phyloP scores from a whole-genome alignment of 2,888 invertebrate species.

The Folsomia manolachei region DNA sequence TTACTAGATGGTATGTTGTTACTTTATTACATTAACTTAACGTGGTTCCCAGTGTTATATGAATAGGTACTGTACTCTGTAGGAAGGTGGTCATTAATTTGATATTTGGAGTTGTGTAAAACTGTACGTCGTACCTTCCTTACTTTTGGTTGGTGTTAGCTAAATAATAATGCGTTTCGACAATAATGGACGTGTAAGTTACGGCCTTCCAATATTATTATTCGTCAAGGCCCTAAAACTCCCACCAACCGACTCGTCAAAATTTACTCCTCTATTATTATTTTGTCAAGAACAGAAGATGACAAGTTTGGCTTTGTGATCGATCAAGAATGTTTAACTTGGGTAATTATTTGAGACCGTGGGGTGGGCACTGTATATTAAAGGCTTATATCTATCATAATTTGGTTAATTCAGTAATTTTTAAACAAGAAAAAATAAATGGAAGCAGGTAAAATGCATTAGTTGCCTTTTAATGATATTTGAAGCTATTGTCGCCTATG shows the following conservation, averaged over 20 bases:
- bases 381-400: too few species aligned
- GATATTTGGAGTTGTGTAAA: not conserved
- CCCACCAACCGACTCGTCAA: conserved; percentile 12
- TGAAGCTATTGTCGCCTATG: too few species aligned
- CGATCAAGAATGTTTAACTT: conserved; percentile 38
- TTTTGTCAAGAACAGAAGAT: conserved; percentile 37
- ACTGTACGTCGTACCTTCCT: not conserved
- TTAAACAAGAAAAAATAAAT: too few species aligned
- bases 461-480: too few species aligned
- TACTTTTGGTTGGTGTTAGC: not conserved
- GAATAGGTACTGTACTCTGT: not conserved
- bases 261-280: conserved; percentile 28
- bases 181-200: not conserved
- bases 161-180: not conserved
- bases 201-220: conserved; percentile 9
- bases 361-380: not conserved
- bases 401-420: too few species aligned
- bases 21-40: not conserved
- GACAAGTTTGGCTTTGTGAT: conserved; percentile 40
- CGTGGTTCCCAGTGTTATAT: not conserved
- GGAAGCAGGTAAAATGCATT: too few species aligned
- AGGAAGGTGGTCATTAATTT: not conserved
- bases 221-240: not conserved
- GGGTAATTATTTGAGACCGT: conserved; percentile 6
- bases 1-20: not conserved